These are phyloP conservation scores for Panurus biarmicus DNA, from an alignment of 2,113 vertebrate species.

Conservation along the genomic window DNA sequence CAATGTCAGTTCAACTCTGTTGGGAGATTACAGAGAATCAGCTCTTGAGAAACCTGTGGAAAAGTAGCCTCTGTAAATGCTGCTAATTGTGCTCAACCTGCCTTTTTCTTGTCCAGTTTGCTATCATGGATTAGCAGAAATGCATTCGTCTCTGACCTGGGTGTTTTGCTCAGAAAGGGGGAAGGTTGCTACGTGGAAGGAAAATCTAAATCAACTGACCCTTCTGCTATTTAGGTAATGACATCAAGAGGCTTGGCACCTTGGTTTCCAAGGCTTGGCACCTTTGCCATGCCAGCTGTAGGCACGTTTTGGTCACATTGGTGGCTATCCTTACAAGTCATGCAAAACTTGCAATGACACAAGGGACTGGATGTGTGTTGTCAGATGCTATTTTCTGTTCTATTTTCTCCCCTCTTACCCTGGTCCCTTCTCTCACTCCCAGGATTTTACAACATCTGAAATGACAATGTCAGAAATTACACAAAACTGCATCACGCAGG, in stretches of 20 bases:
- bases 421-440: background rate
- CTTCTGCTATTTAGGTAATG: background rate
- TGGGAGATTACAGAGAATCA: background rate
- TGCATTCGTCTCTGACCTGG: background rate
- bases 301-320: background rate
- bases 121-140: background rate
- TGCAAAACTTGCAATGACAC: background rate
- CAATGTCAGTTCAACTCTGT: background rate
- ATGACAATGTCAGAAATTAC: background rate
- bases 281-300: background rate
- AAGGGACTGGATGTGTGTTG: background rate
- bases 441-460: background rate
- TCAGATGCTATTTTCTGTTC: background rate
- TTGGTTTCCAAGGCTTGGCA: background rate
- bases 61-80: background rate
- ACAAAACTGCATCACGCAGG: background rate
- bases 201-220: background rate
- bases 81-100: background rate
- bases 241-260: background rate
- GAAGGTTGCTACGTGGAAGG: background rate
- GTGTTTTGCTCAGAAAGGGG: background rate
- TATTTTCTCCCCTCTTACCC: background rate
- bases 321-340: background rate
- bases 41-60: background rate
- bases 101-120: background rate